phyloP scores from a whole-genome alignment of 2,888 invertebrate genomes.

The Chloroclystis v-ata region DNA sequence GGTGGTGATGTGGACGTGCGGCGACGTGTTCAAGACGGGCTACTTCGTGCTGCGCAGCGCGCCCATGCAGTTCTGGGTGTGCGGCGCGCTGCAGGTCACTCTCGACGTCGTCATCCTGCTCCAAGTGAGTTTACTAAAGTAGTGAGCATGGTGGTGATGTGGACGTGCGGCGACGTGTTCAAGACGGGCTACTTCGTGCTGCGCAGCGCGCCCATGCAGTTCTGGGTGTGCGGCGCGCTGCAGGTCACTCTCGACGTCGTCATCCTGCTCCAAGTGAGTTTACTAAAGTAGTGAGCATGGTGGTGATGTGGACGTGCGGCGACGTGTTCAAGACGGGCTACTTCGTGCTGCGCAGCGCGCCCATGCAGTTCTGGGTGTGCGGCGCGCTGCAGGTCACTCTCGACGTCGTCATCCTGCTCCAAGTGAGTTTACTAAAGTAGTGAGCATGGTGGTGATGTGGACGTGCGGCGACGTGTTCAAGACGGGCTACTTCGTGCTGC shows the following conservation, averaged over 20 bases:
- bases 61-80: conserved; percentile 96
- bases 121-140: too few species aligned
- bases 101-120: conserved; percentile 82
- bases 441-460: conserved; percentile 99
- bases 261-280: too few species aligned
- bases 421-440: too few species aligned
- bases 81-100: conserved; percentile 92
- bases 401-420: conserved; percentile 82
- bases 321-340: conserved; percentile 98
- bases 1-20: conserved; percentile 98
- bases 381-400: conserved; percentile 91
- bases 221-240: conserved; percentile 94
- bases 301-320: conserved; percentile 97
- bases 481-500: conserved; percentile 95
- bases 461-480: conserved; percentile 97
- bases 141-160: conserved; percentile 98
- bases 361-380: conserved; percentile 96
- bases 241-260: conserved; percentile 87
- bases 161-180: conserved; percentile 97
- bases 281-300: conserved; percentile 99
- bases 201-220: conserved; percentile 94
- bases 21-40: conserved; percentile 97
- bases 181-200: conserved; percentile 98
- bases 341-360: conserved; percentile 93
- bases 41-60: conserved; percentile 95